A percentile compares a stretch with the other conserved stretches of the same genome.
These are phyloP conservation scores for Phalacrocorax carbo DNA, from an alignment of 2,113 vertebrate genomes.

Conservation along the genomic window DNA sequence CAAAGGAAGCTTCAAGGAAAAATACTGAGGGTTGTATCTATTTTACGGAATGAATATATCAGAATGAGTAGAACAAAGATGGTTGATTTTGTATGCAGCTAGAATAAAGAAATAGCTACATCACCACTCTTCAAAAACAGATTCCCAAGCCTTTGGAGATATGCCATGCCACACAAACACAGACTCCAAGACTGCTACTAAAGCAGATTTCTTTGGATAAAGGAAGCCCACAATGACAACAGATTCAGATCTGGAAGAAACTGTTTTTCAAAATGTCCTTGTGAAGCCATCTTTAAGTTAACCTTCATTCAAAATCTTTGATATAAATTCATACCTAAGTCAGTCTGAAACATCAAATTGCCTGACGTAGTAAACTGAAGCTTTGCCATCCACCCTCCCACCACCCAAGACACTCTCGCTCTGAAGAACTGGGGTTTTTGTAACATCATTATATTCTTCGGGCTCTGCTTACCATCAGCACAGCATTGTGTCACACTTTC, in stretches of 20 bases:
- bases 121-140: constrained; percentile 28
- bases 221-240: neutral
- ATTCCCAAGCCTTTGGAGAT: constrained; percentile 17
- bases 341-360: neutral
- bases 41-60: neutral
- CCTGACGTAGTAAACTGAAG: neutral
- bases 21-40: neutral
- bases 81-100: constrained; percentile 41
- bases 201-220: constrained; percentile 22
- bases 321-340: neutral
- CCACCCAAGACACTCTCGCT: too few relatives aligned
- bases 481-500: neutral
- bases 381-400: neutral
- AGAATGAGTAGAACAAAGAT: constrained; percentile 30
- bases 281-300: neutral
- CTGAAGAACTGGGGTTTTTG: fast-evolving
- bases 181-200: constrained; percentile 9
- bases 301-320: neutral
- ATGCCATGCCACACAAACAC: constrained; percentile 8
- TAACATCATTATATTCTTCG: neutral
- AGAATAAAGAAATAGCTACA: constrained; percentile 54
- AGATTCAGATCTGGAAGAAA: constrained; percentile 1
- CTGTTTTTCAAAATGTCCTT: neutral
- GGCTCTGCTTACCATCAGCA: neutral
- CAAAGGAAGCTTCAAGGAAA: neutral